Conservation (phyloP, 2,888 invertebrate genomes). For the Platycheirus rosarum region DNA sequence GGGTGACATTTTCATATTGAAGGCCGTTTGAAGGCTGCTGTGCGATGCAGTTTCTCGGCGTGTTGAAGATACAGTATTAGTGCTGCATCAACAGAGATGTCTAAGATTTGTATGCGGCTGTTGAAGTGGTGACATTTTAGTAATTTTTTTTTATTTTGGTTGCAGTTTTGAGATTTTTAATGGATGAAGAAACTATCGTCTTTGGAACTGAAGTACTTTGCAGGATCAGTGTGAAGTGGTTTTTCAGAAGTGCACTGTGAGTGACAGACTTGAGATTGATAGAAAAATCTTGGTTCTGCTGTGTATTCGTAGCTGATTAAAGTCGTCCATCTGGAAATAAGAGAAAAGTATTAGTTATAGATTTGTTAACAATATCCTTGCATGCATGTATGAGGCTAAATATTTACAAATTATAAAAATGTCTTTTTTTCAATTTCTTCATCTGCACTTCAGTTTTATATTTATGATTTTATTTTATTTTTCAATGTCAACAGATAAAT, state of each 20-base stretch:
- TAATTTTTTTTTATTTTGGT: conserved; percentile 15
- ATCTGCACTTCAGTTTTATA: no score
- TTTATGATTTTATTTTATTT: no score
- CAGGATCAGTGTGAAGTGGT: not conserved
- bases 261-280: conserved; percentile 5
- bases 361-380: no score
- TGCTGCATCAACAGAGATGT: conserved; percentile 66
- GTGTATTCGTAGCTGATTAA: conserved; percentile 20
- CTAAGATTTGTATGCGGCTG: conserved; percentile 38
- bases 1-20: conserved; percentile 78
- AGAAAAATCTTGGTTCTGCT: conserved; percentile 2
- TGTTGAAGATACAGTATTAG: conserved; percentile 21
- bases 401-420: no score
- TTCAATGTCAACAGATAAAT: no score
- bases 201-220: conserved; percentile 8
- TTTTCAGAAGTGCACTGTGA: conserved; percentile 7
- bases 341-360: not conserved
- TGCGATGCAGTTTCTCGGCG: conserved; percentile 45
- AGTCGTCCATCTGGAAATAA: conserved; percentile 53
- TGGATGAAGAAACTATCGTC: not conserved
- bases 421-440: no score
- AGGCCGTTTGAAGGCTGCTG: conserved; percentile 35
- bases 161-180: not conserved
- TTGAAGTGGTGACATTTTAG: conserved; percentile 53
- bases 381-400: no score